Conservation (phyloP, 1,140 invertebrate species). For the Cyrtorhinus lividipennis region DNA sequence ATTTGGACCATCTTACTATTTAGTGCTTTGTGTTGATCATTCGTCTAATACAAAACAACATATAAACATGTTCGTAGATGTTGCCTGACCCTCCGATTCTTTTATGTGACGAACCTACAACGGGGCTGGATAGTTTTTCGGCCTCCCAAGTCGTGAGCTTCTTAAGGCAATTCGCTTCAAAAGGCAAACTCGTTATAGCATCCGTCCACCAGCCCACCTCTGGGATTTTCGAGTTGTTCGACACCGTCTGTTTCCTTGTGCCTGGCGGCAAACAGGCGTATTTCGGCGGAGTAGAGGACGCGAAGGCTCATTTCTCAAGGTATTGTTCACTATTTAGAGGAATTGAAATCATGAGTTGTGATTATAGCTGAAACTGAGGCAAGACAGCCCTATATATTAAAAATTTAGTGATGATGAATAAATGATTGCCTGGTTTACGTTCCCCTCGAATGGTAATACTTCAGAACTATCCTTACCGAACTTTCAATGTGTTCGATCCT, state of each 20-base stretch:
- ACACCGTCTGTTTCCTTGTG: slow-evolving; percentile 57
- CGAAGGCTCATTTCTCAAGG: slow-evolving; percentile 19
- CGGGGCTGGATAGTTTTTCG: slow-evolving; percentile 66
- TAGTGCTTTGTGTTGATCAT: no score
- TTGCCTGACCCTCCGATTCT: slow-evolving; percentile 82
- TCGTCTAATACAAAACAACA: no score
- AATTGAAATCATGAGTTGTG: no score
- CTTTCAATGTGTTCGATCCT: no score
- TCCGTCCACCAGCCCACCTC: slow-evolving; percentile 80
- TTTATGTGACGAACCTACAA: slow-evolving; percentile 95
- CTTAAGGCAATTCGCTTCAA: slow-evolving; percentile 43
- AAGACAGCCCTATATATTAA: no score
- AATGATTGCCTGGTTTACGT: no score
- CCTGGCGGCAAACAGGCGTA: slow-evolving; percentile 55
- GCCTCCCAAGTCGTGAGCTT: slow-evolving; percentile 56
- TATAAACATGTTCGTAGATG: no score
- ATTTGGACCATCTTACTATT: background rate
- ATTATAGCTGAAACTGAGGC: no score
- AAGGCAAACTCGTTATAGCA: slow-evolving; percentile 62
- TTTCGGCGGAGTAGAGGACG: slow-evolving; percentile 22
- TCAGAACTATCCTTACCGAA: no score
- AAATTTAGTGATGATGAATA: no score
- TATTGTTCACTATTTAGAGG: no score
- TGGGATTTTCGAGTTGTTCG: slow-evolving; percentile 65
- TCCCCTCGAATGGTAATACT: no score